These are phyloP conservation scores for Pteronotus mesoamericanus DNA, from an alignment of 2,797 vertebrate genomes.

Conservation along the genomic window DNA sequence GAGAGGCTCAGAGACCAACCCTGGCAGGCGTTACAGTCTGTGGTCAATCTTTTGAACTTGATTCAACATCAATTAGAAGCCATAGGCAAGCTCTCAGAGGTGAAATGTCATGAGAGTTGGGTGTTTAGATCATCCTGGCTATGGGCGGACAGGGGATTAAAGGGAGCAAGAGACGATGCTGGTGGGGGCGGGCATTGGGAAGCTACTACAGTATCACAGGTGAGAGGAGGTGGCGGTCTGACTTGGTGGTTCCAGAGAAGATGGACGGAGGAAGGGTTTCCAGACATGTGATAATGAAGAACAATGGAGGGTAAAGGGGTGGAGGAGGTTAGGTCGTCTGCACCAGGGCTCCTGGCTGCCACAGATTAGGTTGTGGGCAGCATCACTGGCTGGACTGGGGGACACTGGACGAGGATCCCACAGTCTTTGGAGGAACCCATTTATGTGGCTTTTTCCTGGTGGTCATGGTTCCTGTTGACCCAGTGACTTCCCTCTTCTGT, in stretches of 20 bases:
- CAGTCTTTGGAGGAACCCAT: neutral
- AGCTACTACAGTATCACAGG: neutral
- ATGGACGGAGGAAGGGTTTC: neutral
- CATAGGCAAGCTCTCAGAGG: too few relatives aligned
- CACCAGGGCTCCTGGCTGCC: neutral
- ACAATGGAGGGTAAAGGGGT: accelerated
- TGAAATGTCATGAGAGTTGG: neutral
- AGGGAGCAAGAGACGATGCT: neutral
- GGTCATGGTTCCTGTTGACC: accelerated
- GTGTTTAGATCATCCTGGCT: neutral
- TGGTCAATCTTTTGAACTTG: neutral
- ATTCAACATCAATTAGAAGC: neutral
- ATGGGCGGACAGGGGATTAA: neutral
- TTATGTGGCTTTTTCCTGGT: neutral
- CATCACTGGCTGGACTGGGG: neutral
- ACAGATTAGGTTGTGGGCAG: accelerated
- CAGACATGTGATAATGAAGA: too few relatives aligned
- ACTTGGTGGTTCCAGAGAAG: neutral
- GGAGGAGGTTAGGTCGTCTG: neutral
- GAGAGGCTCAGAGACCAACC: neutral
- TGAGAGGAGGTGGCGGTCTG: neutral
- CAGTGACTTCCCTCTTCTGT: neutral
- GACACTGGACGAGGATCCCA: neutral
- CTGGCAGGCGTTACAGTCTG: accelerated
- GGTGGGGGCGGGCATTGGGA: neutral